A percentile compares a stretch with the other conserved stretches of the same genome.
Conservation (phyloP, 2,797 vertebrate species). For the Neopelma chrysocephalum region DNA sequence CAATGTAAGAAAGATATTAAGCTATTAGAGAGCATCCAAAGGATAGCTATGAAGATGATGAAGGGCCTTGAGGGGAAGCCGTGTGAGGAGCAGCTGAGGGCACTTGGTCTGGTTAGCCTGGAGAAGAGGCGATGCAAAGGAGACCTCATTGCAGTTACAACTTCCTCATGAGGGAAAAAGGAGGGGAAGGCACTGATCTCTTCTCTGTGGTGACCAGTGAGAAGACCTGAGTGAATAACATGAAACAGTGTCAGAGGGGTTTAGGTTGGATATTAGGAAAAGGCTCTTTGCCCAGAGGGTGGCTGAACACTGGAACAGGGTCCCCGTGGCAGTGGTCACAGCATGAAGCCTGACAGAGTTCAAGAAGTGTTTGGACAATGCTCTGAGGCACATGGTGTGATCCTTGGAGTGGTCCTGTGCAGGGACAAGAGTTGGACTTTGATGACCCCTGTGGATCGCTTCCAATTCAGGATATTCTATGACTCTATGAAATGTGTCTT, state of each 20-base stretch:
- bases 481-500: not conserved
- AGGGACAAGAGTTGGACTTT: not conserved
- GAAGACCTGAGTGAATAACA: not conserved
- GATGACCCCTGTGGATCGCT: not conserved
- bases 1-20: not conserved
- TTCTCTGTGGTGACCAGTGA: not conserved
- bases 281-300: not conserved
- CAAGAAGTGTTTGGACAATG: not conserved
- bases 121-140: not conserved
- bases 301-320: not conserved
- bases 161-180: not conserved
- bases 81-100: not conserved
- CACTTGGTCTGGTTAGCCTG: not conserved
- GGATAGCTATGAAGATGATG: not conserved
- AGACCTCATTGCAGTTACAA: fast-evolving
- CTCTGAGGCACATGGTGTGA: not conserved
- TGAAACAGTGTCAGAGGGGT: not conserved
- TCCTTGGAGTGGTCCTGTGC: not conserved
- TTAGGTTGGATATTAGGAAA: not conserved
- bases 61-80: not conserved
- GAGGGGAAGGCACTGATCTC: not conserved
- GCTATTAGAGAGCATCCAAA: not conserved
- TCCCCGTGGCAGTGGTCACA: not conserved
- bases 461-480: not conserved
- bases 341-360: not conserved